Conservation (phyloP, 1,140 invertebrate genomes). For the Leptinotarsa undecemlineata region DNA sequence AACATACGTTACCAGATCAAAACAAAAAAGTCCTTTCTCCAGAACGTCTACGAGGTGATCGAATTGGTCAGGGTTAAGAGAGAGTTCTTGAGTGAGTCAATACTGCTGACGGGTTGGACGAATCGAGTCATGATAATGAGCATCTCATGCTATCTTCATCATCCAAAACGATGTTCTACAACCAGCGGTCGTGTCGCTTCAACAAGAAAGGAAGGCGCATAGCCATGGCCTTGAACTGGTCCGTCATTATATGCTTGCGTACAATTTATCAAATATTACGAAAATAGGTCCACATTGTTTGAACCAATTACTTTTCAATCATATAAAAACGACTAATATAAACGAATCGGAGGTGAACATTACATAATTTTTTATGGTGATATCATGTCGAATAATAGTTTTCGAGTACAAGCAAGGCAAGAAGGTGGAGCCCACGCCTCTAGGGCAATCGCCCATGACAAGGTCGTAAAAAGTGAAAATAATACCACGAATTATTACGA, state of each 20-base stretch:
- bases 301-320: constrained; percentile 1
- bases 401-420: not conserved
- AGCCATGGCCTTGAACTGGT: too few species aligned
- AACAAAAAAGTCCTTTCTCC: too few species aligned
- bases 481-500: not conserved
- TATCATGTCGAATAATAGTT: constrained; percentile 4
- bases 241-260: not conserved
- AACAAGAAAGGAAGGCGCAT: too few species aligned
- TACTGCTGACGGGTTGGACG: too few species aligned
- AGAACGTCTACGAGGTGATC: too few species aligned
- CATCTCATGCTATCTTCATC: too few species aligned
- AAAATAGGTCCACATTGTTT: not conserved
- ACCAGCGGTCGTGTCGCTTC: too few species aligned
- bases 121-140: too few species aligned
- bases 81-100: too few species aligned
- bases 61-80: too few species aligned
- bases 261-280: not conserved
- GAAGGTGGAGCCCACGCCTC: constrained; percentile 6
- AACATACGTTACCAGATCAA: too few species aligned
- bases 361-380: constrained; percentile 5
- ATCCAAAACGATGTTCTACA: too few species aligned
- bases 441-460: not conserved
- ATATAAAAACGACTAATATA: not conserved
- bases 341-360: constrained; percentile 4
- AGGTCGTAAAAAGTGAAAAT: constrained; percentile 5